A percentile compares a stretch with the other conserved stretches of the same genome.
Conservation (phyloP, 2,797 vertebrate species). For the Chlorospingus flavigularis region DNA sequence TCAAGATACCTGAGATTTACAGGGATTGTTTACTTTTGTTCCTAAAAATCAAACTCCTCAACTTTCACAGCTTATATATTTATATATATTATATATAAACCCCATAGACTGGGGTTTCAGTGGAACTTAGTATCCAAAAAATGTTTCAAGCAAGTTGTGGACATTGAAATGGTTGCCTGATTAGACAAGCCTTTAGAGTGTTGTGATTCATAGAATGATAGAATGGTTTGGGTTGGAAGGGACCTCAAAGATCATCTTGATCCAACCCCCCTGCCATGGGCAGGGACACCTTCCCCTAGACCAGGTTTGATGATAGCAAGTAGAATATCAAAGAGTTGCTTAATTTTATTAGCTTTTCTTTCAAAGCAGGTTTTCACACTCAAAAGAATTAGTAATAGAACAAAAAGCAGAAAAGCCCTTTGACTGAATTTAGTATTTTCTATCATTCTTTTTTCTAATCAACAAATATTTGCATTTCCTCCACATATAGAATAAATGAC, state of each 20-base stretch:
- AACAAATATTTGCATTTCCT: background rate
- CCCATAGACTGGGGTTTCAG: background rate
- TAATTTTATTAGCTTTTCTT: background rate
- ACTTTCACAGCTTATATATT: background rate
- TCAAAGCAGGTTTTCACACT: background rate
- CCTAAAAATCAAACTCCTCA: background rate
- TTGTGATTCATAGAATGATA: background rate
- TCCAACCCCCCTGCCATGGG: rapidly evolving
- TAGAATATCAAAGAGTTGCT: background rate
- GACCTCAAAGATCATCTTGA: background rate
- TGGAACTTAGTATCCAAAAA: background rate
- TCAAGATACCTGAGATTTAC: background rate
- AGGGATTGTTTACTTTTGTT: background rate
- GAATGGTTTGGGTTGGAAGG: background rate
- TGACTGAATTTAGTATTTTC: background rate
- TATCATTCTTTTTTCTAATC: background rate
- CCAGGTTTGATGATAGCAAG: background rate
- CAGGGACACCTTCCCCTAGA: background rate
- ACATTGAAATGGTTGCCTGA: background rate
- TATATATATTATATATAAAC: no score
- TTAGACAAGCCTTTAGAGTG: background rate
- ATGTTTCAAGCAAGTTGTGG: background rate
- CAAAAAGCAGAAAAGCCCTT: background rate
- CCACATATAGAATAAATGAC: background rate
- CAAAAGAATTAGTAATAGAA: background rate